These are phyloP conservation scores for Dynastes tityus DNA, from an alignment of 2,888 invertebrate genomes.

Conservation along the genomic window DNA sequence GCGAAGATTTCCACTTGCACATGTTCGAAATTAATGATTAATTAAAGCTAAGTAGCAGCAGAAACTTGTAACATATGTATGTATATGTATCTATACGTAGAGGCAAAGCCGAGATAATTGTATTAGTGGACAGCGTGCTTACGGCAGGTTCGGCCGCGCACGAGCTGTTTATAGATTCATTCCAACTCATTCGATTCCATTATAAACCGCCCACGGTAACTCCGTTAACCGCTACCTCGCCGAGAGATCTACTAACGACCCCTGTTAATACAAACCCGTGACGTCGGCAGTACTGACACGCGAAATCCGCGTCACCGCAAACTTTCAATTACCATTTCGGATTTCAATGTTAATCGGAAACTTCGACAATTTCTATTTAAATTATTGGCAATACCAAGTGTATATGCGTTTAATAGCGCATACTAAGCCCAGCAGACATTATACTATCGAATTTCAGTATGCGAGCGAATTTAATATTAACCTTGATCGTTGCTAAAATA, in stretches of 20 bases:
- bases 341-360: constrained; percentile 46
- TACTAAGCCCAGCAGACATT: not conserved
- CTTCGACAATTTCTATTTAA: constrained; percentile 35
- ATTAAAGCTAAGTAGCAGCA: not conserved
- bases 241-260: constrained; percentile 55
- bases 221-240: constrained; percentile 50
- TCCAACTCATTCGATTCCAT: constrained; percentile 39
- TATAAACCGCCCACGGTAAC: constrained; percentile 43
- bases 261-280: constrained; percentile 57
- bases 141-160: constrained; percentile 19
- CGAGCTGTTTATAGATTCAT: constrained; percentile 36
- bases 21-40: constrained; percentile 14
- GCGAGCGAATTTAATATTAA: not conserved
- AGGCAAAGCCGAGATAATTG: constrained; percentile 32
- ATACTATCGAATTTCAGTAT: too few species aligned
- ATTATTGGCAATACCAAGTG: constrained; percentile 16
- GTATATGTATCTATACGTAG: not conserved
- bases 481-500: too few species aligned
- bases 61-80: not conserved
- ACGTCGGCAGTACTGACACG: constrained; percentile 57
- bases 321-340: constrained; percentile 56
- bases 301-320: constrained; percentile 58
- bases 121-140: constrained; percentile 30
- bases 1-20: not conserved
- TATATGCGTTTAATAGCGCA: not conserved